Evolutionary conservation across 2,113 vertebrate genomes (phyloP).

Genomic region (Microcebus murinus): DNA sequence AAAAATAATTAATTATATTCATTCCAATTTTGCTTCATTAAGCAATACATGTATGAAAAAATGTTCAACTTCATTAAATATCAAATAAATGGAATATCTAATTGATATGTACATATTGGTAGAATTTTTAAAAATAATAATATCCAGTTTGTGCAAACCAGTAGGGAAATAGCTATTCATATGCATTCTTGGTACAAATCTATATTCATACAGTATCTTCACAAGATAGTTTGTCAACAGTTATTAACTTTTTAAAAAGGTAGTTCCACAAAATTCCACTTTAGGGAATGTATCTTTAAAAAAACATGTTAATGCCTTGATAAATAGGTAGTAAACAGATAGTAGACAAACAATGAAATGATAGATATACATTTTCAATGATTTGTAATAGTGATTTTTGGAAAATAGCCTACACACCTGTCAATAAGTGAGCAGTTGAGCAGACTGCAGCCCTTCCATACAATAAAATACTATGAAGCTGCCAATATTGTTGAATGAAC

Average conservation of each 20-base stretch:
- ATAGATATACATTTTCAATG: not conserved
- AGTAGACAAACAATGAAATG: not conserved
- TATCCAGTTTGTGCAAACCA: not conserved
- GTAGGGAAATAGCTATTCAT: not conserved
- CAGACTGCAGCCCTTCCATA: not conserved
- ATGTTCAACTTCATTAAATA: not conserved
- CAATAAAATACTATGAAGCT: not conserved
- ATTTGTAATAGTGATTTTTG: conserved; percentile 15
- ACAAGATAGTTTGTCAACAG: not conserved
- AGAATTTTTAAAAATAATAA: not conserved
- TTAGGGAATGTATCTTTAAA: not conserved
- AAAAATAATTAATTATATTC: not conserved
- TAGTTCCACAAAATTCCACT: not conserved
- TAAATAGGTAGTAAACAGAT: not conserved
- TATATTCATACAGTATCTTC: not conserved
- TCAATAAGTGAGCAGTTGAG: not conserved
- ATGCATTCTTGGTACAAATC: not conserved
- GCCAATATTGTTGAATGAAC: not conserved
- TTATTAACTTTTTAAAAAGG: not conserved
- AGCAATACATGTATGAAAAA: conserved; percentile 34
- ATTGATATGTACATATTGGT: not conserved
- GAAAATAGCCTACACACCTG: not conserved
- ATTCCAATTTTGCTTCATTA: conserved; percentile 27
- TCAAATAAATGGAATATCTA: not conserved
- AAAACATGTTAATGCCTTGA: not conserved